Base-by-base conservation (phyloP, 2,888 invertebrate species). In the Xylophagus ater region DNA sequence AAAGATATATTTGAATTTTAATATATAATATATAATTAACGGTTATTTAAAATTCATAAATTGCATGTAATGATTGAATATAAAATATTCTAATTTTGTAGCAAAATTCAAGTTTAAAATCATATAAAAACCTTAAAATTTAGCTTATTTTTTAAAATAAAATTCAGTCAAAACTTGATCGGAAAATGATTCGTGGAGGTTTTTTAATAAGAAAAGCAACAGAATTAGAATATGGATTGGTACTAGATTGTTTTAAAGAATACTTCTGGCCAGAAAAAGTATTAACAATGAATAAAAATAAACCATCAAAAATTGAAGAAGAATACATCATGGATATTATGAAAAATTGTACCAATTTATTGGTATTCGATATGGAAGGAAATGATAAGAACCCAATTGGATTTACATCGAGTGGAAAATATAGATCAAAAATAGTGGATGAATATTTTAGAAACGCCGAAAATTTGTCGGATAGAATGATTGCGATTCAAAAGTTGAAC, bases 201-300 rank as follows among this genome's bases (percentile, higher is more conserved):
- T n/a, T n/a, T n/a, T n/a, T n/a, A n/a, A n/a, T n/a, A n/a, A n/a
- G 44, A 10, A 18, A 44, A 4, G 47, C 49, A 2, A 30, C 26
- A 12, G 21, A 13, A 12, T 28, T 30, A 28, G 46, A 49, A 31
- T 10, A 40, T 18, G 37, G 48, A 25, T 17, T 32, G 9, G 37
- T 48, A 14, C 34, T 46, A 8, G 36, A 42, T n/a, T 43, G 47
- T 25, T 40, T 49, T 23, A 38, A 46, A n/a, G 34, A 37, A 9
- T 32, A 43, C 42, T 50, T 45, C 33, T 50, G 46, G 31, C 46
- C 46, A 20, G 42, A 50, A 13, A 49, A 50, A 18, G 45, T 49
- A 24, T 39, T 49, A 12, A 45, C 49, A 12, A 23, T 35, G 14
- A 26, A 41, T 14, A 41, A 41, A 14, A 40, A 39, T 24, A 30